Base-by-base conservation (phyloP, 2,888 invertebrate genomes). In the Ichneumoninae sp. region DNA sequence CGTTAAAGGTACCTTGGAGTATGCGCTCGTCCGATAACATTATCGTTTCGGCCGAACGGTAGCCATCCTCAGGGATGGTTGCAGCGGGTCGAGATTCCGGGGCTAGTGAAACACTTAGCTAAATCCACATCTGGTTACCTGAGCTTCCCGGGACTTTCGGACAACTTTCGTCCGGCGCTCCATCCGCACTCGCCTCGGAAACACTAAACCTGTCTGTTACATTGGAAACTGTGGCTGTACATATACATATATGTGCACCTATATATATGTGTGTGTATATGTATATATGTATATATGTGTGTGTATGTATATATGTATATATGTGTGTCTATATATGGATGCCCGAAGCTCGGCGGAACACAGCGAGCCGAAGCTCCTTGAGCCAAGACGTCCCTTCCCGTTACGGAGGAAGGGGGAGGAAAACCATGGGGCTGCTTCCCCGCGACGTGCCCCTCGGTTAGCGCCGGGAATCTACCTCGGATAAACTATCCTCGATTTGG, bases 121-220 rank as follows among this genome's bases (percentile, higher is more conserved):
- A 83, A 83, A 86, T 87, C 84, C 78, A 87, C 86, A 85, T 87
- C 86, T 84, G 84, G 85, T 77, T 86, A 82, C 79, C 78, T 82
- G 76, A 57, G 78, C 60, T 57, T 66, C 80, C 82, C 84, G 69
- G 72, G 75, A 85, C 84, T 82, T 83, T 76, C 75, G 50, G 82
- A 85, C 82, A 85, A 82, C 57, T 79, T 47, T 77, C 60, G 54
- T 47, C 57, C 69, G 52, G 68, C 65, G 75, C 72, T 60, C 80
- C 76, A 68, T 68, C 62, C 77, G 60, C 54, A 74, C 80, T 78
- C 71, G 78, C 82, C 77, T 77, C 54, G 50, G 83, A 70, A 86
- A 78, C 83, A 80, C 82, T 82, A 83, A 84, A 87, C 71, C 86
- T 86, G 86, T 84, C 84, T 66, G 84, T 86, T 84, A 82, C 84